Base-by-base conservation (phyloP, 2,797 vertebrate genomes). In the Chiropotes sagulatus region DNA sequence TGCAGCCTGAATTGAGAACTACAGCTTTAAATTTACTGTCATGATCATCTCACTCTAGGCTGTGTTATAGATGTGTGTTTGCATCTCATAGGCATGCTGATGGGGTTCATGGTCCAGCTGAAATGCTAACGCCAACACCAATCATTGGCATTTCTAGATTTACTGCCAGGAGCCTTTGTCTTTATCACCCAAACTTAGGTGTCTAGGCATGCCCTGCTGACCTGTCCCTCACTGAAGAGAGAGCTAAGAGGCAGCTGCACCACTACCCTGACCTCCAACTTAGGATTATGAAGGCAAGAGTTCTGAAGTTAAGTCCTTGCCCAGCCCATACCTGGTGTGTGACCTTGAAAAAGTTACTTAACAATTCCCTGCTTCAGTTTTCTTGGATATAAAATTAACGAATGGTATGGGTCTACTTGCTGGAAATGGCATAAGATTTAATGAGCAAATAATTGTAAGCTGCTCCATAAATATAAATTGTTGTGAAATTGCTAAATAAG, bases 371-470 rank as follows among this genome's bases (percentile, higher is more conserved):
- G 83, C 64, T 93, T 94, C 7, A 52, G 57, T 78, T 94, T 88
- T 41, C 36, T 89, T 95, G 82, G 41, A 82, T 92, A 54, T 87
- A 87, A 96, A 94, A 93, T 88, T 75, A 90, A 86, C 88, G 90
- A 97, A 95, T 78, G 46, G 46, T 83, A 78, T 61, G 20, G 24
- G 83, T 44, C 87, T 75, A 92, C 41, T 96, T 96, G n/a, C 92
- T 72, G 90, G 73, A 94, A 91, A 85, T 97, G 76, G 54, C 82
- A 78, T 73, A 33, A 79, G 88, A 96, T 96, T 97, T 98, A 96
- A 96, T 90, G 84, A 97, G 41, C 52, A 97, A 97, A 95, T 97
- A 97, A 95, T 96, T 96, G 46, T 92, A 75, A 97, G 88, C 41
- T 93, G 44, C 6, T 89, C 72, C 86, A 78, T 96, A 94, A 96